Percentiles rank a stretch among this genome's conserved stretches.
Conservation (phyloP, 2,113 vertebrate species). For the Ameiurus melas region DNA sequence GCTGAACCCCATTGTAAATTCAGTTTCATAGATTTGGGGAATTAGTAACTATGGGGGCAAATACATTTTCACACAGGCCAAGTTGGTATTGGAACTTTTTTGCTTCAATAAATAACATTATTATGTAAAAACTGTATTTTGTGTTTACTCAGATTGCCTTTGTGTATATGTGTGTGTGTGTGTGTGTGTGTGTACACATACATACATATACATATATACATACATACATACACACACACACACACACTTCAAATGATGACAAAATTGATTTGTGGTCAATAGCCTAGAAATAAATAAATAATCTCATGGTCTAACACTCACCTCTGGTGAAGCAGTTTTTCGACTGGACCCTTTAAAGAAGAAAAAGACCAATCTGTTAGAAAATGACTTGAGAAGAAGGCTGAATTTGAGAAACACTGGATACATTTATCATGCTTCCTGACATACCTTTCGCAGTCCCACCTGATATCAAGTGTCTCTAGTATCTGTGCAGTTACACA, state of each 20-base stretch:
- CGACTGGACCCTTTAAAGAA: conserved; percentile 67
- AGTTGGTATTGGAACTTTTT: too few species aligned
- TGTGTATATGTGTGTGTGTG: too few species aligned
- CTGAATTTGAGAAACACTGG: neutral
- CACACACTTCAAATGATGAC: neutral
- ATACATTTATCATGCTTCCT: neutral
- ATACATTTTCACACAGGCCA: too few species aligned
- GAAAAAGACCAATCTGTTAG: neutral
- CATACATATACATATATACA: too few species aligned
- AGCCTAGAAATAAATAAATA: neutral
- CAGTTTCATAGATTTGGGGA: too few species aligned
- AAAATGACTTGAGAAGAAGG: neutral
- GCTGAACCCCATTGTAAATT: too few species aligned
- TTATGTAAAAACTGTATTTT: too few species aligned
- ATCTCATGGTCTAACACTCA: conserved; percentile 48
- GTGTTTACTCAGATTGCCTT: too few species aligned
- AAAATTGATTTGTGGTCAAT: neutral
- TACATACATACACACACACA: too few species aligned
- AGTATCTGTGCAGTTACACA: neutral
- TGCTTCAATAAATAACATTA: too few species aligned
- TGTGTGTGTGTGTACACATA: too few species aligned
- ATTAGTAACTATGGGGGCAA: too few species aligned
- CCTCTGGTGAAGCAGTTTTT: conserved; percentile 74
- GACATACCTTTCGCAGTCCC: neutral
- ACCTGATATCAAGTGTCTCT: neutral